Evolutionary conservation across 1,140 invertebrate species (phyloP).

Genomic region (Battus philenor): DNA sequence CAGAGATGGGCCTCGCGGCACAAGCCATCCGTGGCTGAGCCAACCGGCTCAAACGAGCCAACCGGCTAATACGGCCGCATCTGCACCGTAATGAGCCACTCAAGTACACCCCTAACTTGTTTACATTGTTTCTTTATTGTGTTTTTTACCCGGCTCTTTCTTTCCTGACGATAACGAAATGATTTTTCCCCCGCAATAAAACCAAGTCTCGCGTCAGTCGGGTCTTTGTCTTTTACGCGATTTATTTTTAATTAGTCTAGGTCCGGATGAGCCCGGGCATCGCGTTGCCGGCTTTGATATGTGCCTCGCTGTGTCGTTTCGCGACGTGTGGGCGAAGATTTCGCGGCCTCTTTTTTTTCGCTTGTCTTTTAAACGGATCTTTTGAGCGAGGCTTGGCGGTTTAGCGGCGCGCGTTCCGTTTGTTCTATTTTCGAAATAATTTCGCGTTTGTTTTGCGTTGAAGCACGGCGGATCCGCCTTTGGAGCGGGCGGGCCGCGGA

Average conservation of each 20-base stretch:
- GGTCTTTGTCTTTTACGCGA: slow-evolving; percentile 67
- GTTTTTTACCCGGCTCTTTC: slow-evolving; percentile 66
- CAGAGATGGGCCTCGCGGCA: slow-evolving; percentile 26
- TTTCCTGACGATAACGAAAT: slow-evolving; percentile 59
- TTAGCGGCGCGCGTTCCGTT: slow-evolving; percentile 5
- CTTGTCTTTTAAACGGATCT: slow-evolving; percentile 14
- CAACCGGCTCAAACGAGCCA: slow-evolving; percentile 42
- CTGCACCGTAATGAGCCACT: slow-evolving; percentile 70
- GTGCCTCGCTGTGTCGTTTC: slow-evolving; percentile 11
- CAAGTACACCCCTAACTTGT: slow-evolving; percentile 72
- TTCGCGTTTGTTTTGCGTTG: neutral
- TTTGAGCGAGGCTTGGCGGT: slow-evolving; percentile 7
- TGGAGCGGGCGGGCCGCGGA: neutral
- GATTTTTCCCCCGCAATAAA: slow-evolving; percentile 68
- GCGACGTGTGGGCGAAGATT: slow-evolving; percentile 17
- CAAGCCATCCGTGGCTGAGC: slow-evolving; percentile 19
- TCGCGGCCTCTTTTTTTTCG: slow-evolving; percentile 2
- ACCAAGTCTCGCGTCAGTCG: slow-evolving; percentile 53
- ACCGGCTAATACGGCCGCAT: slow-evolving; percentile 63
- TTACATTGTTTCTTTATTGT: slow-evolving; percentile 75
- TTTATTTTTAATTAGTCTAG: slow-evolving; percentile 70
- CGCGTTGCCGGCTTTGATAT: slow-evolving; percentile 21
- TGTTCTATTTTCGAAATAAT: slow-evolving; percentile 12
- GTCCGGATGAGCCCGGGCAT: slow-evolving; percentile 20
- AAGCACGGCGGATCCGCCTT: neutral